Conservation (phyloP, 2,888 invertebrate species). For the Leptinotarsa peninsularis region DNA sequence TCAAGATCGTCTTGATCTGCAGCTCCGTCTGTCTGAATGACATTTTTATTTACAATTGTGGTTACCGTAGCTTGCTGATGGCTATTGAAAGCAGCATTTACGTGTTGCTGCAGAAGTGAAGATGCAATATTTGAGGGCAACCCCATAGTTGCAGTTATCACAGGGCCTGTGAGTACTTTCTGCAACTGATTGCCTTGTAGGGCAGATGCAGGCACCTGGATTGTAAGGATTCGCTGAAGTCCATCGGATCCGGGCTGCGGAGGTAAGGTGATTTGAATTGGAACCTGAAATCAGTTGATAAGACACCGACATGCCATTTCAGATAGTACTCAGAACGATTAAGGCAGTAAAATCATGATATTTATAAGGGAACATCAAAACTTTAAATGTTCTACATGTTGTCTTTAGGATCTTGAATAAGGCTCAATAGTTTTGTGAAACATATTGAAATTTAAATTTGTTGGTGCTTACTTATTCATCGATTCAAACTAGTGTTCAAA, state of each 20-base stretch:
- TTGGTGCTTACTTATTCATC: too few species aligned
- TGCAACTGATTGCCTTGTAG: conserved; percentile 74
- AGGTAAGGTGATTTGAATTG: conserved; percentile 82
- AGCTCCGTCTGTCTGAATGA: conserved; percentile 55
- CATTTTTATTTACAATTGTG: conserved; percentile 50
- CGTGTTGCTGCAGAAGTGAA: conserved; percentile 88
- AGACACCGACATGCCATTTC: too few species aligned
- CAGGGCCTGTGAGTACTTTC: conserved; percentile 84
- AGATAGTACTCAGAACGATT: too few species aligned
- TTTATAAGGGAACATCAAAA: too few species aligned
- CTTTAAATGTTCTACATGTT: too few species aligned
- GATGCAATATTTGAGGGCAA: conserved; percentile 86
- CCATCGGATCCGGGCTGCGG: conserved; percentile 78
- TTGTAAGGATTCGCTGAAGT: conserved; percentile 82
- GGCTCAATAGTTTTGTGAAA: too few species aligned
- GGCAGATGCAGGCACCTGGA: conserved; percentile 89
- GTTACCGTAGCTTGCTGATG: conserved; percentile 51
- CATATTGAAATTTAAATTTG: too few species aligned
- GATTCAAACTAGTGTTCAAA: too few species aligned
- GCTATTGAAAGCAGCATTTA: conserved; percentile 76
- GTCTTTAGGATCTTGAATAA: too few species aligned
- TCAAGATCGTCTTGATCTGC: conserved; percentile 29
- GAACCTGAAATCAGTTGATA: conserved; percentile 61
- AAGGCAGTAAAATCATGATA: too few species aligned
- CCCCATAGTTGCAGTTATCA: conserved; percentile 90